phyloP scores from a whole-genome alignment of 2,888 invertebrate genomes.

The Aromia moschata region DNA sequence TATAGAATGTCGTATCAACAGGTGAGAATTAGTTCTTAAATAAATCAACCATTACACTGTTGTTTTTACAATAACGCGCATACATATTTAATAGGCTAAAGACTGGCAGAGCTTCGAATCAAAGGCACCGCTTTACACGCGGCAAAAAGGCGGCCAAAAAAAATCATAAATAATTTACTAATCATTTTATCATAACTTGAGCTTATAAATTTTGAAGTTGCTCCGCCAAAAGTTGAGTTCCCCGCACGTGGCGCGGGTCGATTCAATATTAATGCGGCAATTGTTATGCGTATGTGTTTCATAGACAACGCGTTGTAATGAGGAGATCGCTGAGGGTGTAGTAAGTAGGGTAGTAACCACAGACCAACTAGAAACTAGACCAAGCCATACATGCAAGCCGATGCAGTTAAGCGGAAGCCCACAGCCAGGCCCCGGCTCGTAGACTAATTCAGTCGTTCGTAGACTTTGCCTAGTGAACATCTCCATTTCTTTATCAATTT shows the following conservation, averaged over 20 bases:
- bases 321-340: too few relatives aligned
- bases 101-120: conserved; percentile 37
- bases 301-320: not conserved
- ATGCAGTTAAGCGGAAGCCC: too few relatives aligned
- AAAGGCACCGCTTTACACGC: conserved; percentile 28
- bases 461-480: too few relatives aligned
- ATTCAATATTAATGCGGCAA: conserved; percentile 54
- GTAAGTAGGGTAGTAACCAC: too few relatives aligned
- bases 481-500: too few relatives aligned
- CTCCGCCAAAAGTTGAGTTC: conserved; percentile 35
- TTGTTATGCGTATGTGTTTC: conserved; percentile 40
- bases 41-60: conserved; percentile 44
- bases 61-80: conserved; percentile 47
- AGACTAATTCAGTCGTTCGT: too few relatives aligned
- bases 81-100: conserved; percentile 52
- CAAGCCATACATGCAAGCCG: too few relatives aligned
- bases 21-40: conserved; percentile 48
- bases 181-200: conserved; percentile 63
- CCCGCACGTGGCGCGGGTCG: conserved; percentile 15
- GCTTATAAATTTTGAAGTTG: conserved; percentile 61
- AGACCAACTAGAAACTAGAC: too few relatives aligned
- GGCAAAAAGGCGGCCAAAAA: conserved; percentile 60
- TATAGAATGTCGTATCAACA: conserved; percentile 44
- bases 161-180: conserved; percentile 64
- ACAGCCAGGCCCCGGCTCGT: too few relatives aligned